Percentiles rank a stretch among this genome's conserved stretches.
phyloP scores from a whole-genome alignment of 2,797 vertebrate species.

The Podarcis siculus region DNA sequence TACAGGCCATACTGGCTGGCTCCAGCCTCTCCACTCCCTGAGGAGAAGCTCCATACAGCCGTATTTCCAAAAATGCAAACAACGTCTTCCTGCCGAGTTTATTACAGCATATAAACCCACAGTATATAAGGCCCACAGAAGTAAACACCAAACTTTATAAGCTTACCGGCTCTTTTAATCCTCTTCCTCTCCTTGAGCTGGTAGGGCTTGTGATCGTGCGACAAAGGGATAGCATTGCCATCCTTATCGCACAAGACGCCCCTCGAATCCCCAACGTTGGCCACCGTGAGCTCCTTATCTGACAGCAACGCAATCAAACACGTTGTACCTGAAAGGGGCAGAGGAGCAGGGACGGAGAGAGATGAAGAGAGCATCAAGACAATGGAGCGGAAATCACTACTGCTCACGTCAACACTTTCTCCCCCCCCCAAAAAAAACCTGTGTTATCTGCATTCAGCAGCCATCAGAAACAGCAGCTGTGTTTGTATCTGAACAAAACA shows the following conservation, averaged over 20 bases:
- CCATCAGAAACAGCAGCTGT: conserved; percentile 5
- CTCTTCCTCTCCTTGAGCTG: conserved; percentile 98
- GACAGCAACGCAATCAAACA: conserved; percentile 93
- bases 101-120: background rate
- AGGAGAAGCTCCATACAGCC: background rate
- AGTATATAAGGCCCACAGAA: background rate
- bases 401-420: background rate
- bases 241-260: conserved; percentile 97
- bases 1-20: background rate
- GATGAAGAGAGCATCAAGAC: background rate
- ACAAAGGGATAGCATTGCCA: conserved; percentile 93
- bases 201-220: conserved; percentile 98
- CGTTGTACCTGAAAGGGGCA: conserved; percentile 86
- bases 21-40: background rate
- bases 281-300: conserved; percentile 94
- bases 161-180: conserved; percentile 96
- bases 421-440: background rate
- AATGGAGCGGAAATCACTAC: background rate
- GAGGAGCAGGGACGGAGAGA: conserved; percentile 18
- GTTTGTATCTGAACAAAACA: conserved; percentile 16
- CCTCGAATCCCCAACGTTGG: conserved; percentile 95
- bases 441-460: conserved; percentile 4
- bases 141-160: background rate
- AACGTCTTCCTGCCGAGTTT: background rate
- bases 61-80: background rate